Base-by-base conservation (phyloP, 2,797 vertebrate species). In the Danio tinwini region DNA sequence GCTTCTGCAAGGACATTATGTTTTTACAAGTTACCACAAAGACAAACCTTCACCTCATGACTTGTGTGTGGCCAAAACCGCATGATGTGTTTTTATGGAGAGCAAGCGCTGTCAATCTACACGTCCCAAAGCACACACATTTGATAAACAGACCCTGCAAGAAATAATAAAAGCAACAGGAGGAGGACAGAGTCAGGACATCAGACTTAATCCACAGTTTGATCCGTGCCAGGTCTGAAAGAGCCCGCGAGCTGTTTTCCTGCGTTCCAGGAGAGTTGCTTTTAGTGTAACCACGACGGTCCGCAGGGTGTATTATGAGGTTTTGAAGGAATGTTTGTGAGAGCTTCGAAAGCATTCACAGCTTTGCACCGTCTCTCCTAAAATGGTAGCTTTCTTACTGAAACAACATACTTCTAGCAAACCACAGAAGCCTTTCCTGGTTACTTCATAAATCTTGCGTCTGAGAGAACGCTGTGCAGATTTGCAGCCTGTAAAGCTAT, bases 311-410 rank as follows among this genome's bases (percentile, higher is more conserved):
- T 91, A 86, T 87, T 90, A 87, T 89, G 89, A 89, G 90, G 90
- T 87, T 88, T 87, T 89, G 89, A 87, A 91, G 90, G 91, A 94
- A 93, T 93, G 92, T 93, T 93, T 91, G 92, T 87, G 90, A 93
- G 91, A 89, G 91, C 21, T 84, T 91, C 86, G 87, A 89, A 91
- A 94, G 92, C 87, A 91, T 92, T 90, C 88, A 86, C 87, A 91
- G 89, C 86, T 91, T 86, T 78, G 47, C 82, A 90, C 52, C 88
- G 88, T 93, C 88, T 89, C 50, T 93, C 90, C 91, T 92, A 92
- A 93, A 93, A 93, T 91, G 88, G 89, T 92, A 92, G 86, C 85
- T 90, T 90, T 88, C 86, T 84, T 81, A 82, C 85, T 88, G 87
- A 88, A 88, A 90, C 82, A 81, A 80, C 88, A 90, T 88, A 87